Percentiles rank a stretch among this genome's conserved stretches.
Evolutionary conservation across 2,113 vertebrate species (phyloP).

Genomic region (Lonchura striata): DNA sequence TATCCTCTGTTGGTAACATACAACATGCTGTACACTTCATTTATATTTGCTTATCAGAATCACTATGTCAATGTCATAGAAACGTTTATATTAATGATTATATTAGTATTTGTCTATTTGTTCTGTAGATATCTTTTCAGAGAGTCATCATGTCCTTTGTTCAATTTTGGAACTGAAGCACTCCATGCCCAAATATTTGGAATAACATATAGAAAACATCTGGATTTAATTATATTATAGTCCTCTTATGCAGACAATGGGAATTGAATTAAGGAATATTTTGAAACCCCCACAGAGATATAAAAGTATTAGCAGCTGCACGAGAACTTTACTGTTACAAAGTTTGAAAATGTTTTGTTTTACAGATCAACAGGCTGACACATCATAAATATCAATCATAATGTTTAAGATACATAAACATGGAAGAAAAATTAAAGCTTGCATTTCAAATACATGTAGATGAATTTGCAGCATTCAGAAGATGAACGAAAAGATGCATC

Average conservation of each 20-base stretch:
- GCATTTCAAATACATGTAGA: background rate
- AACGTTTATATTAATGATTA: background rate
- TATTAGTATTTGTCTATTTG: conserved; percentile 56
- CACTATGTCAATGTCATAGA: conserved; percentile 1
- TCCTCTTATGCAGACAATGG: conserved; percentile 70
- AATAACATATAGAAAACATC: conserved; percentile 71
- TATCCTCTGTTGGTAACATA: background rate
- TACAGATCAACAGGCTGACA: conserved; percentile 69
- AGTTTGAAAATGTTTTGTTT: conserved; percentile 71
- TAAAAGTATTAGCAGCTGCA: conserved; percentile 73
- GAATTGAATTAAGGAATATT: conserved; percentile 77
- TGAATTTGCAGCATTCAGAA: background rate
- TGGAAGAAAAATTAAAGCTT: conserved; percentile 19
- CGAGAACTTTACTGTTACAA: conserved; percentile 62
- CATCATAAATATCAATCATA: conserved; percentile 65
- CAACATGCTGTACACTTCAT: background rate
- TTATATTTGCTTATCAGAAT: conserved; percentile 24
- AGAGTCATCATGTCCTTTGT: conserved; percentile 30
- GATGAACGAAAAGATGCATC: background rate
- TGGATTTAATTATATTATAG: conserved; percentile 71
- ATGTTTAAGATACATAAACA: conserved; percentile 26
- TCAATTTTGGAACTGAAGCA: conserved; percentile 59
- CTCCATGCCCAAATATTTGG: conserved; percentile 69
- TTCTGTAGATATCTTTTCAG: conserved; percentile 50
- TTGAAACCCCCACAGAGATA: conserved; percentile 71